phyloP scores from a whole-genome alignment of 2,113 vertebrate species.

The Podiceps cristatus region DNA sequence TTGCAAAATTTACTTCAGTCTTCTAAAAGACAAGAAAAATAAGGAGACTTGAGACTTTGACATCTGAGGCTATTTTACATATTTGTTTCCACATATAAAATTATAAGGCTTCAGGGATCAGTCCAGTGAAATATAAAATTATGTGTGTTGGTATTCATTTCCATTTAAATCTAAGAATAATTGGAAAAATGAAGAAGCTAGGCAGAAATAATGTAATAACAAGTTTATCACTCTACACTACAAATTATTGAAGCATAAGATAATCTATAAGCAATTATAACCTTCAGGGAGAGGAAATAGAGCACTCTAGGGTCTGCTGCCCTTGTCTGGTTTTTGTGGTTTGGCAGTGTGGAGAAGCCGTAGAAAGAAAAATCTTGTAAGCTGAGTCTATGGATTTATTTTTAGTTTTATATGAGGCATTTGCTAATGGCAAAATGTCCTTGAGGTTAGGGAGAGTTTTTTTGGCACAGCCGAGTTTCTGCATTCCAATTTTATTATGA shows the following conservation, averaged over 20 bases:
- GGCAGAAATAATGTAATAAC: not conserved
- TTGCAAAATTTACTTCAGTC: not conserved
- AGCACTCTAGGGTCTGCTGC: not conserved
- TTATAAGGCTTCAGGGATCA: not conserved
- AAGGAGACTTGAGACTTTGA: not conserved
- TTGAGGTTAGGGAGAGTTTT: conserved; percentile 1
- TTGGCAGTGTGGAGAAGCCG: not conserved
- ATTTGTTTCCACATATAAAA: not conserved
- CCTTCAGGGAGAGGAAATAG: not conserved
- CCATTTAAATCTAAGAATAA: not conserved
- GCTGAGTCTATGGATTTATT: not conserved
- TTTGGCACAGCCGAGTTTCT: not conserved
- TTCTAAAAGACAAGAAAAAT: not conserved
- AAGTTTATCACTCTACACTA: not conserved
- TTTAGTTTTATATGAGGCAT: conserved; percentile 21
- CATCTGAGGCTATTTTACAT: not conserved
- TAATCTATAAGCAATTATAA: not conserved
- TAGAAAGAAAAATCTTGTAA: not conserved
- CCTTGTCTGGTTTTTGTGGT: not conserved
- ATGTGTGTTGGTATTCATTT: not conserved
- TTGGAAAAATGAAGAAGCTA: not conserved
- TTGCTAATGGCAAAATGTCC: conserved; percentile 50
- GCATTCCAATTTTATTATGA: conserved; percentile 20
- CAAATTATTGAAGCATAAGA: conserved; percentile 8
- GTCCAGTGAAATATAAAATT: not conserved